Conservation (phyloP, 2,888 invertebrate genomes). For the Linyphia triangularis region DNA sequence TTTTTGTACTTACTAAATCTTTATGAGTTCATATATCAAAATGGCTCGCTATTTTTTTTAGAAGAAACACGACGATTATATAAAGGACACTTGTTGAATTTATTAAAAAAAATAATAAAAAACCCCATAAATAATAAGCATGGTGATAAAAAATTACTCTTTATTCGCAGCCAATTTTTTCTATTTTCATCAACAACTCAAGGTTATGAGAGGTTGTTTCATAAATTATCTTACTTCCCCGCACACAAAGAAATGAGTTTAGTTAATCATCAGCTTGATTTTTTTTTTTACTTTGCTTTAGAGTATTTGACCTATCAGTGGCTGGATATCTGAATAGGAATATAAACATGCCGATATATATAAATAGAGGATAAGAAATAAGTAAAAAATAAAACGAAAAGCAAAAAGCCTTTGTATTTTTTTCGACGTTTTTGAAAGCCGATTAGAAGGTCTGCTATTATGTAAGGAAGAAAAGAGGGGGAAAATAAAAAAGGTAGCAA, state of each 20-base stretch:
- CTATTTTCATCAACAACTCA: background rate
- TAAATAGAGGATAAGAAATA: constrained; percentile 9
- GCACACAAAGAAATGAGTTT: background rate
- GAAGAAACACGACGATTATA: background rate
- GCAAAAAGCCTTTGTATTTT: constrained; percentile 31
- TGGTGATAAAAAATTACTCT: background rate
- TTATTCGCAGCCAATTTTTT: background rate
- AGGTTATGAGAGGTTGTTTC: background rate
- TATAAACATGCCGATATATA: background rate
- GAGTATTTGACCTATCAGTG: background rate
- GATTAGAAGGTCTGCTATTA: constrained; percentile 41
- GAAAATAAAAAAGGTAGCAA: background rate
- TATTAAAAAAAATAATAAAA: background rate
- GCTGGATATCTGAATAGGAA: background rate
- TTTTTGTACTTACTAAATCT: background rate
- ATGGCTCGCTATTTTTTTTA: background rate
- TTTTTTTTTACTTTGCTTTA: constrained; percentile 12
- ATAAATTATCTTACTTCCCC: constrained; percentile 8
- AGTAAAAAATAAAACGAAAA: constrained; percentile 15
- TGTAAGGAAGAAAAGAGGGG: constrained; percentile 4
- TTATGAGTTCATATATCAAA: background rate
- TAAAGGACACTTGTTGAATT: background rate
- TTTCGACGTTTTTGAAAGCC: constrained; percentile 34
- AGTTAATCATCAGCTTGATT: constrained; percentile 10
- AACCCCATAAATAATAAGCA: background rate